phyloP scores from a whole-genome alignment of 2,113 vertebrate species.

The Vulpes lagopus region DNA sequence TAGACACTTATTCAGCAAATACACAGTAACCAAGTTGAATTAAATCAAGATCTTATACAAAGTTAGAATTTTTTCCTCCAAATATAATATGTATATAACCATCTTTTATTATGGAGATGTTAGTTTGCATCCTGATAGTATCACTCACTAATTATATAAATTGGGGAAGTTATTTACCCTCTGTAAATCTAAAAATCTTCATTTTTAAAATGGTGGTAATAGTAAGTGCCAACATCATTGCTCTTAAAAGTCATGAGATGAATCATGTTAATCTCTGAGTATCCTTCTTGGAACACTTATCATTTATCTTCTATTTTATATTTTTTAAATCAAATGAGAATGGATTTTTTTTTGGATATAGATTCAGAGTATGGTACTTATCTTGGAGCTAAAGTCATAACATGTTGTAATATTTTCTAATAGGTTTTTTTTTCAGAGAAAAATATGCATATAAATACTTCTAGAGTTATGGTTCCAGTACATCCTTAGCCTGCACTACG shows the following conservation, averaged over 20 bases:
- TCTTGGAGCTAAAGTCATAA: not conserved
- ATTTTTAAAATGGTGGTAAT: not conserved
- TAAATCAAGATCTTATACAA: not conserved
- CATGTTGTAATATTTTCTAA: not conserved
- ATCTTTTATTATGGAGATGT: not conserved
- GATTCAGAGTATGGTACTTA: not conserved
- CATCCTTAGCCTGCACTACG: conserved; percentile 15
- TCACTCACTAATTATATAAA: not conserved
- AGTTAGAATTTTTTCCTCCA: not conserved
- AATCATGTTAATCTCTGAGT: not conserved
- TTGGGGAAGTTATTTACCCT: not conserved
- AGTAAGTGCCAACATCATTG: not conserved
- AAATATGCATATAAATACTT: not conserved
- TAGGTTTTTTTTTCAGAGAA: not conserved
- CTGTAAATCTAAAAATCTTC: not conserved
- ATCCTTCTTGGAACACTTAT: not conserved
- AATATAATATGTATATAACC: not conserved
- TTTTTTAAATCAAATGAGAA: not conserved
- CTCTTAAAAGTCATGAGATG: not conserved
- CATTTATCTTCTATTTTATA: not conserved
- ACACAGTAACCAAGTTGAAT: not conserved
- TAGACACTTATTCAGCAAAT: not conserved
- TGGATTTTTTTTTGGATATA: not conserved
- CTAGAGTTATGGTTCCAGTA: not conserved
- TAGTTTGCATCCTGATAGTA: not conserved